Evolutionary conservation across 1,140 invertebrate genomes (phyloP), one percentile per base, ranked within the genome.

Genomic region (Lanistes nyassanus): DNA sequence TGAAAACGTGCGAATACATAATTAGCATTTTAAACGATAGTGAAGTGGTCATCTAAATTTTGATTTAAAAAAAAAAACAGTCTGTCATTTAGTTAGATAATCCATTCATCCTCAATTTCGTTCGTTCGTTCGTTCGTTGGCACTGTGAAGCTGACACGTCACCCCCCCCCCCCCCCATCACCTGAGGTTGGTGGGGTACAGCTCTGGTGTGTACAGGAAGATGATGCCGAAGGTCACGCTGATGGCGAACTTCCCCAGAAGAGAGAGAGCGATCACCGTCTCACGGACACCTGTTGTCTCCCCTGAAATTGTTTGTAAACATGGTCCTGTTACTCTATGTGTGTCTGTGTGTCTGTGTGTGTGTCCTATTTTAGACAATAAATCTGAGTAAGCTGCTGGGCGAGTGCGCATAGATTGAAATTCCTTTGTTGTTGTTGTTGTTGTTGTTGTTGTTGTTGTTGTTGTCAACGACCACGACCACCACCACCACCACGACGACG

Each of bases 141-240:
- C n/a, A n/a, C 39, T 47, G 42, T 47, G 1, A 47, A 47, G 1
- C 19, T 47, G 19, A 31, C 0, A 19, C 3, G 11, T 21, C 69
- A 66, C 74, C n/a, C n/a, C n/a, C n/a, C n/a, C n/a, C n/a, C n/a
- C n/a, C n/a, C n/a, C n/a, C n/a, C n/a, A n/a, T n/a, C n/a, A 81
- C 83, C 83, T 79, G 0, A 84, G 42, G 51, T 84, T 83, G 9
- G 92, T 93, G 88, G 81, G 93, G 90, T 71, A 94, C n/a, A 92
- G 85, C 89, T 97, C 95, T 1, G 95, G 95, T 0, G 95, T 95
- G 84, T 96, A 97, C 80, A 96, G 94, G 80, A 95, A 96, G 69
- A 96, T 92, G 34, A 96, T 93, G n/a, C 94, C 94, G 82, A 95
- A 96, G 0, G 94, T 93, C 0, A 93, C 94, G 91, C 89, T 92